A percentile compares a stretch with the other conserved stretches of the same genome.
Evolutionary conservation across 2,113 vertebrate species (phyloP).

Genomic region (Spea multiplicata): DNA sequence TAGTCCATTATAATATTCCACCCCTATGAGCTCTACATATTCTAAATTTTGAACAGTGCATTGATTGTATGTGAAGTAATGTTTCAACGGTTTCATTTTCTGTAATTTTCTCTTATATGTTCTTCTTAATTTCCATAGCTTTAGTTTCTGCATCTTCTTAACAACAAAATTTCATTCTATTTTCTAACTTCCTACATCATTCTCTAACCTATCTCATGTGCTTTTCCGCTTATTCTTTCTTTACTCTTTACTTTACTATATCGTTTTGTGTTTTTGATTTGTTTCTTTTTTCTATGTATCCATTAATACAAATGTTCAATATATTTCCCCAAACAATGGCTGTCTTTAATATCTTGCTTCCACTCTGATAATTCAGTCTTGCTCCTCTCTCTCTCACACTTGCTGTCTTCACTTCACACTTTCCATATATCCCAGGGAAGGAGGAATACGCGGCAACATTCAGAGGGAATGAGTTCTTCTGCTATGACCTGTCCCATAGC

Average conservation of each 20-base stretch:
- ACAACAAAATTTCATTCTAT: not conserved
- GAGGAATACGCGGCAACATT: constrained; percentile 90
- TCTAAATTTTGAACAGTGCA: too few relatives aligned
- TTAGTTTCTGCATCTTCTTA: not conserved
- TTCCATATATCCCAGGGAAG: constrained; percentile 68
- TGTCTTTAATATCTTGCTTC: not conserved
- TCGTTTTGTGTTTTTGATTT: not conserved
- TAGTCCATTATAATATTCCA: too few relatives aligned
- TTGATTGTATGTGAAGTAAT: too few relatives aligned
- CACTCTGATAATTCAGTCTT: not conserved
- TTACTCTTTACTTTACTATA: not conserved
- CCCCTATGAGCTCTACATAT: too few relatives aligned
- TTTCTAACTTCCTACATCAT: not conserved
- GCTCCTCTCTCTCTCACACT: not conserved
- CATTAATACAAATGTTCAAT: too few relatives aligned
- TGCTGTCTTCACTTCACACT: constrained; percentile 9
- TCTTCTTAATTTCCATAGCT: too few relatives aligned
- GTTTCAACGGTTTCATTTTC: not conserved
- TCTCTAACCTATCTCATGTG: constrained; percentile 27
- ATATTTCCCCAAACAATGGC: too few relatives aligned
- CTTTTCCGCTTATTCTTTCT: not conserved
- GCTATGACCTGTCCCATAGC: constrained; percentile 92
- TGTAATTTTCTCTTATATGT: not conserved
- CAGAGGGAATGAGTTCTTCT: constrained; percentile 93
- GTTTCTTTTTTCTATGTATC: not conserved